Base-by-base conservation (phyloP, 2,888 invertebrate genomes). In the Parasteatoda lunata region DNA sequence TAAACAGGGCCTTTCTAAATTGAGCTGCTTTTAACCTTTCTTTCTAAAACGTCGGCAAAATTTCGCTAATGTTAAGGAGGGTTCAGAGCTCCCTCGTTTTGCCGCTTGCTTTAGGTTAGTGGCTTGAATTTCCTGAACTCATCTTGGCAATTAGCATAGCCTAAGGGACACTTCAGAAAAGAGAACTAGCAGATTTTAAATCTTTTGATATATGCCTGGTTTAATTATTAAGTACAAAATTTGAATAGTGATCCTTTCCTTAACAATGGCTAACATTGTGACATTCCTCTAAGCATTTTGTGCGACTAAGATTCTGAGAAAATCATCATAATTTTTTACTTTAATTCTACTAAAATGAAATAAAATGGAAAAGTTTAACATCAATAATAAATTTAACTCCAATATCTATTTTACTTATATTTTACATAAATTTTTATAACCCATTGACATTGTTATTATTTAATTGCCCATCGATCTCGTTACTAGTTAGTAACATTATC, bases 41-140 rank as follows among this genome's bases (percentile, higher is more conserved):
- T 77, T 77, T 77, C 77, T 84, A 68, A 71, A 51, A 84, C 64
- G 77, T 77, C 69, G 54, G 83, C 65, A 72, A 52, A 66, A 84
- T 84, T 72, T 77, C 47, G 77, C 52, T 51, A 70, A 64, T 13
- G 54, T 49, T 47, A 72, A 15, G 68, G 68, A 30, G 75, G 73
- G 51, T 70, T 15, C 4, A 52, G 66, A 51, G 45, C 49, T 48
- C 15, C 73, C 64, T 75, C 48, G 47, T 64, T 51, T 52, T 69
- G 5, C 13, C 77, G 66, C 59, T 13, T 76, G 83, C 83, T 76
- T 70, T 77, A 65, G 47, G 65, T 59, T 76, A n/a, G 70, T 64
- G 47, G 77, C 78, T 78, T 79, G 75, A 69, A 75, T 79, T 80
- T 72, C 76, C 54, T 70, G 79, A 79, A 79, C 80, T 80, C 79